phyloP scores from a whole-genome alignment of 92 coral and sea anemone species.

The Epizoanthus illoricatus region DNA sequence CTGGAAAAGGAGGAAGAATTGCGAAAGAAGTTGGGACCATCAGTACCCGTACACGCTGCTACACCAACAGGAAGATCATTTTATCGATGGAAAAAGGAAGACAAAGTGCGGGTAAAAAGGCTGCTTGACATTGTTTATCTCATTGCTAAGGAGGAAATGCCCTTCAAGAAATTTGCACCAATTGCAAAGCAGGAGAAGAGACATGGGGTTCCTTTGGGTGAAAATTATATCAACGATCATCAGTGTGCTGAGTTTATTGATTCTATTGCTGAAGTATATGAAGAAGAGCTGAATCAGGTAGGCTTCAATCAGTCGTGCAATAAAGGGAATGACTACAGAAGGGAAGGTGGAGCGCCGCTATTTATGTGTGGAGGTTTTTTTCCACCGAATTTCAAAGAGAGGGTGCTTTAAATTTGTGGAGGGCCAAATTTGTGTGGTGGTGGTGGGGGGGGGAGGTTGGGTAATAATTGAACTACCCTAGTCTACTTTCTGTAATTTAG shows the following conservation, averaged over 20 bases:
- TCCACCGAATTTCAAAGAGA: not conserved
- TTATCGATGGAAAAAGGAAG: conserved; percentile 3
- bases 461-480: conserved; percentile 9
- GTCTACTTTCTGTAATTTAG: conserved; percentile 11
- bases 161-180: conserved; percentile 50
- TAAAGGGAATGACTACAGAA: too few relatives aligned
- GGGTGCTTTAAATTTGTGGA: not conserved
- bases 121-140: conserved; percentile 47
- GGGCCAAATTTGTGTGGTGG: not conserved
- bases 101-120: conserved; percentile 29
- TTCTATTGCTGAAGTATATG: conserved; percentile 59
- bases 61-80: conserved; percentile 59
- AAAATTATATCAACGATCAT: conserved; percentile 54
- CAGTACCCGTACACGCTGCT: conserved; percentile 51
- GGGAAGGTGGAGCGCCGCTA: conserved; percentile 16
- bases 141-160: conserved; percentile 53
- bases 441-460: conserved; percentile 6
- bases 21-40: conserved; percentile 49
- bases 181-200: conserved; percentile 54
- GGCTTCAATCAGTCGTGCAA: not conserved
- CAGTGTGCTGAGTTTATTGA: conserved; percentile 63
- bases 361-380: conserved; percentile 4
- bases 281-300: conserved; percentile 62
- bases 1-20: conserved; percentile 47
- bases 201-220: conserved; percentile 61